Evolutionary conservation across 2,113 vertebrate species (phyloP).

Genomic region (Odocoileus hemionus): DNA sequence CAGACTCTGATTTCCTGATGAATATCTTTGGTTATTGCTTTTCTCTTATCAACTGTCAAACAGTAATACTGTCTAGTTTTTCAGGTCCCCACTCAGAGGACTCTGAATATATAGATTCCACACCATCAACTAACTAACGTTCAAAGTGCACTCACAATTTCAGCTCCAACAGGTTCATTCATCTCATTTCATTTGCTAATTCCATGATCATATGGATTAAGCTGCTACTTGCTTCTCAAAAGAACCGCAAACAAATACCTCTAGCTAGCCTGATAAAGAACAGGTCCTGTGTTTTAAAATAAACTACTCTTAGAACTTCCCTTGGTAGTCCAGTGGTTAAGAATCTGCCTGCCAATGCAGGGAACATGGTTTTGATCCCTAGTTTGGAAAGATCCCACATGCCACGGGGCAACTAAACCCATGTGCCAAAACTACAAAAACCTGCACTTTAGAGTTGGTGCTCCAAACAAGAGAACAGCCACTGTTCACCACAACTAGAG

Average conservation of each 20-base stretch:
- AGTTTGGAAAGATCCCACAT: neutral
- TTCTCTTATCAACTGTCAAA: constrained; percentile 35
- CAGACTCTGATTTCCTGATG: constrained; percentile 5
- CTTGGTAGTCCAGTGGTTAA: neutral
- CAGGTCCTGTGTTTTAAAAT: neutral
- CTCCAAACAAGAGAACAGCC: neutral
- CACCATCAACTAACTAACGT: neutral
- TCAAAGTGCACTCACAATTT: neutral
- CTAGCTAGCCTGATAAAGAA: neutral
- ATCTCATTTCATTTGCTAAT: neutral
- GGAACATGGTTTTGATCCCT: neutral
- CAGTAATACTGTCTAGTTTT: neutral
- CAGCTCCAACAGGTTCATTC: neutral
- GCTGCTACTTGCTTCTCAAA: neutral
- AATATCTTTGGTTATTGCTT: neutral
- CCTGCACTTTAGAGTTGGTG: neutral
- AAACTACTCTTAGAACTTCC: neutral
- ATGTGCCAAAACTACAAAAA: neutral
- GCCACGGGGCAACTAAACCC: neutral
- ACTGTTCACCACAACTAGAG: neutral
- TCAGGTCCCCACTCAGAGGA: neutral
- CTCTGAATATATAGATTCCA: neutral
- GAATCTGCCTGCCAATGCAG: neutral
- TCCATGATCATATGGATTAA: neutral
- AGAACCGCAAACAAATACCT: neutral